phyloP scores from a whole-genome alignment of 2,113 vertebrate species.

The cattle (Bos taurus) region DNA sequence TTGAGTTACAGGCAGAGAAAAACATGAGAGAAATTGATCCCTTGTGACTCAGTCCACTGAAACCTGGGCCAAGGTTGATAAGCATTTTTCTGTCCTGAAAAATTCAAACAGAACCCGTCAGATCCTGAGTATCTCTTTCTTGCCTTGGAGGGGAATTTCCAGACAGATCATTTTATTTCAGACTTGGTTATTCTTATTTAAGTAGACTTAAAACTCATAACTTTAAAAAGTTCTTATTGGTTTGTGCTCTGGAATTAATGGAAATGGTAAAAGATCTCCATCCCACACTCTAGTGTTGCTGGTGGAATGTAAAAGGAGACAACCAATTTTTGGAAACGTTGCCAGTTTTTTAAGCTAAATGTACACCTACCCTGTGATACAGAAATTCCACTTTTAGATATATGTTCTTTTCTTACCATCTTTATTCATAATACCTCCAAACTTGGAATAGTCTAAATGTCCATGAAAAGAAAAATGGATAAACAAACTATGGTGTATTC shows the following conservation, averaged over 20 bases:
- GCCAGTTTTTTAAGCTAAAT: background rate
- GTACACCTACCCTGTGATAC: background rate
- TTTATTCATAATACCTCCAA: background rate
- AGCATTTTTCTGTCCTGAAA: slow-evolving; percentile 22
- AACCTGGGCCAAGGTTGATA: slow-evolving; percentile 23
- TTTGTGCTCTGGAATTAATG: background rate
- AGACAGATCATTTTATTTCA: slow-evolving; percentile 1
- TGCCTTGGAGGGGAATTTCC: slow-evolving; percentile 15
- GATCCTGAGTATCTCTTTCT: background rate
- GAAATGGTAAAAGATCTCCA: background rate
- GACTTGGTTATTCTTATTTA: background rate
- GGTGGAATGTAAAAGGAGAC: background rate
- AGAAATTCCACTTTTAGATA: background rate
- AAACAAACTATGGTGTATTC: background rate
- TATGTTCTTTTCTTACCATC: background rate
- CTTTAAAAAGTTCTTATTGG: background rate
- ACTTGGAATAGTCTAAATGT: background rate
- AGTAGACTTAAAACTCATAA: background rate
- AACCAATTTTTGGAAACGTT: background rate
- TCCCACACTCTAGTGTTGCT: background rate
- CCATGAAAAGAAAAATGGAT: background rate
- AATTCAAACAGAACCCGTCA: background rate
- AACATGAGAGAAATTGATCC: background rate
- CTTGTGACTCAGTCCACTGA: background rate
- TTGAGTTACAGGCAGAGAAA: slow-evolving; percentile 33